Evolutionary conservation across 1,140 invertebrate species (phyloP).

Genomic region (Dreissena rostriformis): DNA sequence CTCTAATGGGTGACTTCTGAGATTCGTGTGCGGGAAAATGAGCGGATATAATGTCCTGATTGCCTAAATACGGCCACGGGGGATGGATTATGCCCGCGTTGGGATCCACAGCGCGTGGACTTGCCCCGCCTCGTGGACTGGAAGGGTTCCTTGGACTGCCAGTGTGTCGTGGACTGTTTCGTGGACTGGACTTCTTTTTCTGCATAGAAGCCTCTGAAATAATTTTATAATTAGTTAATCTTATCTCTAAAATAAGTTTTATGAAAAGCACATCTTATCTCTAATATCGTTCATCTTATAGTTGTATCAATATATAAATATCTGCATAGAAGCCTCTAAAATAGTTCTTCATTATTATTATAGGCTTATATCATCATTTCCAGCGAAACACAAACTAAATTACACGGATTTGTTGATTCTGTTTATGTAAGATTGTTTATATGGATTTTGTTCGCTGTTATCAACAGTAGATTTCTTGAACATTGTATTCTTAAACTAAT

Average conservation of each 20-base stretch:
- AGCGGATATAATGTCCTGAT: constrained; percentile 30
- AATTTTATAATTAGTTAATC: neutral
- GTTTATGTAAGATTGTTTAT: too few species aligned
- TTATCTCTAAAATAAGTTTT: neutral
- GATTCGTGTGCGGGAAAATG: constrained; percentile 35
- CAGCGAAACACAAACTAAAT: too few species aligned
- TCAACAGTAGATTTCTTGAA: too few species aligned
- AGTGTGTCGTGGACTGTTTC: constrained; percentile 50
- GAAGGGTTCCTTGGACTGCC: constrained; percentile 49
- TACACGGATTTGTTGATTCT: too few species aligned
- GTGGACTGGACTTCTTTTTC: constrained; percentile 56
- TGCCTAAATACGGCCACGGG: constrained; percentile 15
- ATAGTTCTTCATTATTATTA: neutral
- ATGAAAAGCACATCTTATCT: too few species aligned
- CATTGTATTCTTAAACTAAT: too few species aligned
- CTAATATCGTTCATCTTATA: too few species aligned
- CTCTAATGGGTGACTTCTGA: constrained; percentile 48
- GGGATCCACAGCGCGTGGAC: constrained; percentile 10
- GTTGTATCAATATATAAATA: too few species aligned
- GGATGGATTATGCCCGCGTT: neutral
- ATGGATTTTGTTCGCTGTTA: too few species aligned
- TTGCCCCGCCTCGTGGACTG: constrained; percentile 42
- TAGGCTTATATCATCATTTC: too few species aligned
- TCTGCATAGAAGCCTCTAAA: constrained; percentile 50
- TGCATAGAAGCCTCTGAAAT: constrained; percentile 50